phyloP scores from a whole-genome alignment of 2,888 invertebrate genomes.

The Trisateles emortualis region DNA sequence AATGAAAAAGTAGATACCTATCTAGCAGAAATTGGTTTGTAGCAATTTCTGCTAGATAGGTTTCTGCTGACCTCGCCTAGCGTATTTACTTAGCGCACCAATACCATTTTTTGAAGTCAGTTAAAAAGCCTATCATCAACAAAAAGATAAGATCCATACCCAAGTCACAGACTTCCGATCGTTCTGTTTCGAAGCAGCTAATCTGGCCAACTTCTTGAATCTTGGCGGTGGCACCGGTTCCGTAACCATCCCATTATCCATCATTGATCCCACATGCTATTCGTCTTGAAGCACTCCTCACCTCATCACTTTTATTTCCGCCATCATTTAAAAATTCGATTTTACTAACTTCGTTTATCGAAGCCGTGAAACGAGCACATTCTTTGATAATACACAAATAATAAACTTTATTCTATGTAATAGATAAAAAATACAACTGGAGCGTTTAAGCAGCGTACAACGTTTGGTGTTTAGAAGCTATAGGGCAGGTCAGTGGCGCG shows the following conservation, averaged over 20 bases:
- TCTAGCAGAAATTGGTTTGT: too few relatives aligned
- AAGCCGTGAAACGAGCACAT: constrained; percentile 69
- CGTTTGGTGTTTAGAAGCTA: constrained; percentile 45
- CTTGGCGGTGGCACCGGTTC: constrained; percentile 80
- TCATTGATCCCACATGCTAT: constrained; percentile 48
- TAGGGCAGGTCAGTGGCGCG: constrained; percentile 65
- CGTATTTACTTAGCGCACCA: too few relatives aligned
- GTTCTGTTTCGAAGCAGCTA: constrained; percentile 67
- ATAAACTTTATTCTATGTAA: background rate
- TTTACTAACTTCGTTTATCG: constrained; percentile 70
- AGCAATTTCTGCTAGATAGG: too few relatives aligned
- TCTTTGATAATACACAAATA: constrained; percentile 38
- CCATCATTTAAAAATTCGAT: constrained; percentile 56
- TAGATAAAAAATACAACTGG: constrained; percentile 44
- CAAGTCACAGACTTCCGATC: constrained; percentile 77
- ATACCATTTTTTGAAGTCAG: too few relatives aligned
- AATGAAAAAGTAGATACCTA: too few relatives aligned
- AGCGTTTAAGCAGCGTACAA: constrained; percentile 37
- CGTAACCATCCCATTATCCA: constrained; percentile 57
- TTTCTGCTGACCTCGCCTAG: too few relatives aligned
- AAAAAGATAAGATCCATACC: constrained; percentile 56
- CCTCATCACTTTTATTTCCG: constrained; percentile 45
- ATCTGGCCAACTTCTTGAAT: constrained; percentile 77
- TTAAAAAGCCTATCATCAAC: background rate
- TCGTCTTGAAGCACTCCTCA: constrained; percentile 43